Base-by-base conservation (phyloP, 2,797 vertebrate species). In the Gymnothorax javanicus region DNA sequence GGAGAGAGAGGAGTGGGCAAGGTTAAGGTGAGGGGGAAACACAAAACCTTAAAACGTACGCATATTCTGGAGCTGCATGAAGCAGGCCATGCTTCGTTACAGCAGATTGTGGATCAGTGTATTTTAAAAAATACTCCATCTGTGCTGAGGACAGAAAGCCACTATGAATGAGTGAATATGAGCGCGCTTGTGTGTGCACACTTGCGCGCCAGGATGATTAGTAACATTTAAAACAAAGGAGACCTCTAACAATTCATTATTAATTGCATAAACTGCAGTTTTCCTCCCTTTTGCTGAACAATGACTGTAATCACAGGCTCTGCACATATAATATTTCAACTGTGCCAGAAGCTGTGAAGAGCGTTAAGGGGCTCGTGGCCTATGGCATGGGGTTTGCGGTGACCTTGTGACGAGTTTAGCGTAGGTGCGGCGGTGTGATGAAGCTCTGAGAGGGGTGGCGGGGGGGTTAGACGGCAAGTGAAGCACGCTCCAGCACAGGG, bases 111-210 rank as follows among this genome's bases (percentile, higher is more conserved):
- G 15, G 43, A 17, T 43, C 8, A 20, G 7, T 52, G 20, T 43
- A 4, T 52, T 11, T 54, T 79, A 15, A 77, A 77, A 77, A 17
- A 52, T 17, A 5, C 73, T 6, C 20, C 15, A 50, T 52, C 43
- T 77, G 43, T 71, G 86, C 60, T 86, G 64, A 17, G 64, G 86
- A 79, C 20, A 75, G 43, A 7, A 43, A 75, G 75, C 43, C 50
- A 54, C 75, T 54, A 6, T n/a, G 50, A 17, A 7, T 89, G 62
- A 82, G 75, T 69, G 15, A 88, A 85, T 59, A 25, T 83, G 75
- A 60, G 82, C 20, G 64, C 88, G 86, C 67, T 82, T 81, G 87
- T 84, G 88, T 56, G 85, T 59, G 85, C 82, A 75, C 73, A 57
- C 15, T 3, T 83, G 79, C 50, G 82, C 85, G 82, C 87, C 86